Evolutionary conservation across 1,140 invertebrate species (phyloP), one percentile per base, ranked within the genome.

Genomic region (Solenopsis invicta): DNA sequence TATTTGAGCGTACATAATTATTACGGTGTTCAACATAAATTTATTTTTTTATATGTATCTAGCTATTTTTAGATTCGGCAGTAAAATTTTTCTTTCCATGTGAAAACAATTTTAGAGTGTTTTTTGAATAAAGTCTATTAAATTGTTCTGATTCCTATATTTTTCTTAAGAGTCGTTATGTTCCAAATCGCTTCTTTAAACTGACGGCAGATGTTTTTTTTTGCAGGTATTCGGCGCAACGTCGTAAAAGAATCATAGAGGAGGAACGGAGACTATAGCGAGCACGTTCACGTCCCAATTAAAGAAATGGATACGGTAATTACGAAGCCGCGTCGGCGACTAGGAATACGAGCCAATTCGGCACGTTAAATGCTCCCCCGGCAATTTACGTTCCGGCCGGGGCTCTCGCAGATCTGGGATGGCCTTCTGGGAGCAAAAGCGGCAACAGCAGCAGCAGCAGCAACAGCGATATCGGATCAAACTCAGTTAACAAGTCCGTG

Each of bases 381-480:
- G 81, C 85, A 76, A 90, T 90, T 76, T 81, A 87, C 88, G 86
- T 90, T 90, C 75, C 81, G 86, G 54, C 76, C 86, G 89, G 89
- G 89, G 81, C 89, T 90, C 89, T 88, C 86, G 89, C 81, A 86
- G 82, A 90, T 90, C 86, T 90, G 89, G 89, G 85, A 90, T 90
- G 89, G 89, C 89, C 64, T 82, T 86, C 76, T 66, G 76, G 59
- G 81, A 90, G 86, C 89, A 90, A 59, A 74, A 74, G 69, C 37
- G 37, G 54, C 50, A 56, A 54, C 67, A 71, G n/a, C 67, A 74
- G 59, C 75, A 74, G 59, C 75, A 37, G 41, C 59, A 69, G 4
- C 78, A 82, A 52, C 87, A 80, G 80, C 85, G 86, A 88, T 81
- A 87, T 90, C 86, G 86, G 89, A 90, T 88, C 87, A 90, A 90